Evolutionary conservation across 2,113 vertebrate species (phyloP).

Genomic region (Gnathonemus longibarbis): DNA sequence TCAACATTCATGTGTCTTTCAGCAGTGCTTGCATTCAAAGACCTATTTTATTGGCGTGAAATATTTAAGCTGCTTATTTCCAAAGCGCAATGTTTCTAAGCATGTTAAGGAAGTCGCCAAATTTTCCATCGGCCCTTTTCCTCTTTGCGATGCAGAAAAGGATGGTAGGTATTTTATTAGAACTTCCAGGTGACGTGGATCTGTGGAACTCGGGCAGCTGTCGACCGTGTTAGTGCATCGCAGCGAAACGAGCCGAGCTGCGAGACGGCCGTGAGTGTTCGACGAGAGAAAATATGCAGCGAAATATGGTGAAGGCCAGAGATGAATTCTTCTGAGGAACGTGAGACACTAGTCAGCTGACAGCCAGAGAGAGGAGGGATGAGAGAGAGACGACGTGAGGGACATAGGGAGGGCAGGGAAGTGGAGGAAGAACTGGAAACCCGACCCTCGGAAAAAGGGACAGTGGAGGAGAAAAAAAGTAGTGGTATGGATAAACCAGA

Average conservation of each 20-base stretch:
- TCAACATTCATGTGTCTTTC: constrained; percentile 30
- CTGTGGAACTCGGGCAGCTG: not conserved
- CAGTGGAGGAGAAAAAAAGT: not conserved
- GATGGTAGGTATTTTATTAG: not conserved
- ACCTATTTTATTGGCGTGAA: not conserved
- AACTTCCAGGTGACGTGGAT: not conserved
- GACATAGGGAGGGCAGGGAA: constrained; percentile 16
- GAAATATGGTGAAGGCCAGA: not conserved
- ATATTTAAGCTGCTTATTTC: not conserved
- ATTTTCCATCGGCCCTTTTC: not conserved
- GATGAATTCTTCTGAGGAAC: not conserved
- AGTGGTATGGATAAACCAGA: constrained; percentile 9
- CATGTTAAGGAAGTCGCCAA: not conserved
- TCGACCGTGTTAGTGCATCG: not conserved
- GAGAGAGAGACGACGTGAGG: not conserved
- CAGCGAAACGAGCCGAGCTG: not conserved
- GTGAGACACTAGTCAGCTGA: not conserved
- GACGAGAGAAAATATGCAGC: not conserved
- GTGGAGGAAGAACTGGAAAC: not conserved
- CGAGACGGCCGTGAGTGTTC: not conserved
- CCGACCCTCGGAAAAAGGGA: not conserved
- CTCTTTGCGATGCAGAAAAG: not conserved
- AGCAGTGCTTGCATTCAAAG: not conserved
- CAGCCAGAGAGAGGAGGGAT: not conserved
- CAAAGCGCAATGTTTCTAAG: not conserved